phyloP scores from a whole-genome alignment of 2,113 vertebrate genomes.

The Chloroceryle aenea region DNA sequence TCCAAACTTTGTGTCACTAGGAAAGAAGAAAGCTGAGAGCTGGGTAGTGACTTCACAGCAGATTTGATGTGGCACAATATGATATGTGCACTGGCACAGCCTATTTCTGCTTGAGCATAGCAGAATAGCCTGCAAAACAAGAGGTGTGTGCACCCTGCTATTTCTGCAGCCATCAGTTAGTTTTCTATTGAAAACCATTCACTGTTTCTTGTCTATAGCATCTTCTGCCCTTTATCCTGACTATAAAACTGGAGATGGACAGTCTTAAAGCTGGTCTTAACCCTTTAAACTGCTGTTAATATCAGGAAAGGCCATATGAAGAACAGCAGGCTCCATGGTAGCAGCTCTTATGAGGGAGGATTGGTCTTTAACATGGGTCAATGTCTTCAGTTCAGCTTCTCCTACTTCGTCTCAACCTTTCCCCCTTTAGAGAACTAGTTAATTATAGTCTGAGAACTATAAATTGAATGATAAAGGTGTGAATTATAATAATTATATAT shows the following conservation, averaged over 20 bases:
- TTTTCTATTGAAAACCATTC: not conserved
- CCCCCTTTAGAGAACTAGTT: not conserved
- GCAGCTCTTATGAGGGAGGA: not conserved
- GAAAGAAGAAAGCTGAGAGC: not conserved
- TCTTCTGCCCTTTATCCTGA: not conserved
- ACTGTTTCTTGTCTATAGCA: not conserved
- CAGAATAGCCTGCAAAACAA: not conserved
- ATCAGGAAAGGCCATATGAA: not conserved
- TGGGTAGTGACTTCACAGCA: not conserved
- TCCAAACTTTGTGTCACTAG: rapidly evolving
- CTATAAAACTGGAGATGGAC: not conserved
- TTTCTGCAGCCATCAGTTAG: not conserved
- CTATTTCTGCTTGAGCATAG: not conserved
- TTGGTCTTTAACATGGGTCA: not conserved
- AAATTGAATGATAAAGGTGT: too few species aligned
- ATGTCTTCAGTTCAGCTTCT: constrained; percentile 20
- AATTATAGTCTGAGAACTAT: too few species aligned
- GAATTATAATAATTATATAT: too few species aligned
- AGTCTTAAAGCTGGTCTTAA: not conserved
- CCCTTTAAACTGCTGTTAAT: not conserved
- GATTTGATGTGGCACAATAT: not conserved
- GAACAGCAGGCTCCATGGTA: not conserved
- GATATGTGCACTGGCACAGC: not conserved
- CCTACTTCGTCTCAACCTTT: not conserved
- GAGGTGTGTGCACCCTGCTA: not conserved